Conservation (phyloP, 2,113 vertebrate genomes). For the Petroica traversi region DNA sequence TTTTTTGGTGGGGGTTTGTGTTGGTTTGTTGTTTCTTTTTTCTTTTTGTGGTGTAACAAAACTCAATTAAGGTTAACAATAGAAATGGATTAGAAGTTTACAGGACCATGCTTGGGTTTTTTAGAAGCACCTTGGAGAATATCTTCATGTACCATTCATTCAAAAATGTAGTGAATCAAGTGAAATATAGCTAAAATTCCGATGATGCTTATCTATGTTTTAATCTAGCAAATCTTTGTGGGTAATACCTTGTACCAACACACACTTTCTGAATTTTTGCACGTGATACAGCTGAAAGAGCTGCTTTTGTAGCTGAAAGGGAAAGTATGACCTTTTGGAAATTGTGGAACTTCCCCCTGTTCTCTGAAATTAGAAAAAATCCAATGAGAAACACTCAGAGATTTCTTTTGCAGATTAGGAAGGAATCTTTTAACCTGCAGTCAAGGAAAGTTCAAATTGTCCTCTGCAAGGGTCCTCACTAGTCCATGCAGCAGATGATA, state of each 20-base stretch:
- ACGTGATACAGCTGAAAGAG: background rate
- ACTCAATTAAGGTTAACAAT: background rate
- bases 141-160: background rate
- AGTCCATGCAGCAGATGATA: background rate
- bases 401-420: background rate
- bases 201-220: background rate
- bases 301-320: background rate
- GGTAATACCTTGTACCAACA: background rate
- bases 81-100: background rate
- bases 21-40: too few species aligned
- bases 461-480: background rate
- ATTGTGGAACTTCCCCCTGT: background rate
- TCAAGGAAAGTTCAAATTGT: background rate
- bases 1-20: background rate
- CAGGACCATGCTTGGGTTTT: background rate
- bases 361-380: background rate
- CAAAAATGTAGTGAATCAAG: background rate
- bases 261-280: background rate
- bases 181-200: background rate
- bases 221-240: background rate
- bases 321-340: constrained; percentile 25
- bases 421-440: background rate
- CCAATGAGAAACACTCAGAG: background rate
- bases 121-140: background rate
- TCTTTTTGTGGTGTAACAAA: background rate